These are phyloP conservation scores for Leptopilina drosophilae DNA, from an alignment of 2,888 invertebrate genomes.

Conservation along the genomic window DNA sequence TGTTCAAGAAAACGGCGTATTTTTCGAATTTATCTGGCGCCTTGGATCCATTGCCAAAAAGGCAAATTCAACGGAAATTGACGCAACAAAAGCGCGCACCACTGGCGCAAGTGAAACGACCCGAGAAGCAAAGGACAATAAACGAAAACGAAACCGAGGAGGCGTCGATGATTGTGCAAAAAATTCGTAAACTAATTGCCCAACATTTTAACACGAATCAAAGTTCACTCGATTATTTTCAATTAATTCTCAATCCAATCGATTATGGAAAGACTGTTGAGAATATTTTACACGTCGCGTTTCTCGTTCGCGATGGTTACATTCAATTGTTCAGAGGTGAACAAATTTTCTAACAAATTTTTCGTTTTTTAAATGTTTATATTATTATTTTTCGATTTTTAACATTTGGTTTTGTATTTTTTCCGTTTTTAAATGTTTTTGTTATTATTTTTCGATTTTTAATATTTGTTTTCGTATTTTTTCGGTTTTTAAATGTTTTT, in stretches of 20 bases:
- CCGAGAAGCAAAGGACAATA: constrained; percentile 78
- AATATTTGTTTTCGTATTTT: no score
- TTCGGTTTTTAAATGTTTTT: no score
- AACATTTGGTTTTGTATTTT: no score
- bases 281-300: constrained; percentile 83
- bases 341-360: neutral
- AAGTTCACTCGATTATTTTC: constrained; percentile 80
- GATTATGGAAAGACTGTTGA: constrained; percentile 82
- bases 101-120: constrained; percentile 75
- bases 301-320: constrained; percentile 80
- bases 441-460: no score
- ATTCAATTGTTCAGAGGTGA: constrained; percentile 78
- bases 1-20: constrained; percentile 60
- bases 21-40: constrained; percentile 59
- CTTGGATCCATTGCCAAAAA: constrained; percentile 47
- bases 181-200: constrained; percentile 78
- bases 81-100: constrained; percentile 48
- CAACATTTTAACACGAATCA: constrained; percentile 75
- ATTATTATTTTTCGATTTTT: neutral
- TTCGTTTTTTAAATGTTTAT: neutral
- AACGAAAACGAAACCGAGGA: constrained; percentile 78
- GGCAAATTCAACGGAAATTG: constrained; percentile 38
- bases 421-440: no score
- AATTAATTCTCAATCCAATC: constrained; percentile 80
- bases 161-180: constrained; percentile 79